phyloP scores from a whole-genome alignment of 1,140 invertebrate species.

The Helicoverpa zea region DNA sequence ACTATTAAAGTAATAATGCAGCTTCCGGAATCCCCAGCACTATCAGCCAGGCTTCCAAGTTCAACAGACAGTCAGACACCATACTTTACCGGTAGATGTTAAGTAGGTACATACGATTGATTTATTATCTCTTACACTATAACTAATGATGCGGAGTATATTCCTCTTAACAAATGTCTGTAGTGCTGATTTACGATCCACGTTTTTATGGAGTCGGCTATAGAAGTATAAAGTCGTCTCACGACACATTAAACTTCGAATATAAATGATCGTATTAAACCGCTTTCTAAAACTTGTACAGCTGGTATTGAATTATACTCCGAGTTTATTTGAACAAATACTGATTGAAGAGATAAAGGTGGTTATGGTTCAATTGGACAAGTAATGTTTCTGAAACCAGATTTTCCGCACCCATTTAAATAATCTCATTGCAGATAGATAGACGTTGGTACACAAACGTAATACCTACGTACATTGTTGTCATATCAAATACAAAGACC shows the following conservation, averaged over 20 bases:
- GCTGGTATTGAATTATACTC: slow-evolving; percentile 1
- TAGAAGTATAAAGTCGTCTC: slow-evolving; percentile 35
- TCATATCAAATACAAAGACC: no score
- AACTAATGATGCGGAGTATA: slow-evolving; percentile 34
- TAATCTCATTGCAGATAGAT: neutral
- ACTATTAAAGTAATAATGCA: neutral
- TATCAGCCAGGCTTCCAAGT: slow-evolving; percentile 1
- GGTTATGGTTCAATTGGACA: neutral
- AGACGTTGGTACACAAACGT: no score
- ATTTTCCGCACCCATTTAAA: neutral
- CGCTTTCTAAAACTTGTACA: slow-evolving; percentile 52
- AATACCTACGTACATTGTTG: no score
- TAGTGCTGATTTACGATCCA: slow-evolving; percentile 45
- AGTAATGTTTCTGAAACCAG: no score
- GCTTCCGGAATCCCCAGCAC: neutral
- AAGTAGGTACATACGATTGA: slow-evolving; percentile 31
- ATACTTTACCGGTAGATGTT: slow-evolving; percentile 10
- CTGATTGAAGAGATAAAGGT: neutral
- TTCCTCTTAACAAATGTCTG: slow-evolving; percentile 14
- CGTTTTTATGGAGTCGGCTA: slow-evolving; percentile 20
- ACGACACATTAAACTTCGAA: slow-evolving; percentile 49
- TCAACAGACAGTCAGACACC: slow-evolving; percentile 3
- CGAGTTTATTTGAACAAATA: neutral
- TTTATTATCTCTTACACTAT: slow-evolving; percentile 17
- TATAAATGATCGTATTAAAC: slow-evolving; percentile 54